phyloP scores from a whole-genome alignment of 2,797 vertebrate genomes.

The Prionace glauca region DNA sequence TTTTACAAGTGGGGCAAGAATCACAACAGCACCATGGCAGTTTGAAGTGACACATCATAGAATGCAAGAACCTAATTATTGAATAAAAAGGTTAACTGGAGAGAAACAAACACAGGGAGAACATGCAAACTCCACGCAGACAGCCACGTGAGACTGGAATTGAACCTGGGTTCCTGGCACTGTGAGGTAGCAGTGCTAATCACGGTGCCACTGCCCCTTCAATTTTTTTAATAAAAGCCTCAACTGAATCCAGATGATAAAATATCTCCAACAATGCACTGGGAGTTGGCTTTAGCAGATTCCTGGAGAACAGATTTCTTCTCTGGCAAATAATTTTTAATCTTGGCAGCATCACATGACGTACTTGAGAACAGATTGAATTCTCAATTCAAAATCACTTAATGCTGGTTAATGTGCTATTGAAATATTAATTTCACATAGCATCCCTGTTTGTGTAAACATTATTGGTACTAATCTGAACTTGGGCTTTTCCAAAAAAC shows the following conservation, averaged over 20 bases:
- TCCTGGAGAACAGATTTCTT: background rate
- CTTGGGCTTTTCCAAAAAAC: background rate
- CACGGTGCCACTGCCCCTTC: too few species aligned
- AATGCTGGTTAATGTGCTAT: background rate
- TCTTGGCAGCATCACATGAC: background rate
- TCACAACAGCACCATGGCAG: background rate
- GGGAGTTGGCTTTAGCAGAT: background rate
- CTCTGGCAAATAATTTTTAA: background rate
- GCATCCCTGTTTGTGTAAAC: background rate
- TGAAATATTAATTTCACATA: conserved; percentile 20
- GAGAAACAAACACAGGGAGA: too few species aligned
- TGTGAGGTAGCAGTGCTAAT: too few species aligned
- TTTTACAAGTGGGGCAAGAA: background rate
- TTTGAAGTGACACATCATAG: background rate
- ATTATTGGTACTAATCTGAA: background rate
- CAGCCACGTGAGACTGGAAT: too few species aligned
- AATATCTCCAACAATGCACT: background rate
- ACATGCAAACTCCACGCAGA: too few species aligned
- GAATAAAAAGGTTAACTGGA: background rate
- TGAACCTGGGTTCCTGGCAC: too few species aligned
- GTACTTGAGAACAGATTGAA: conserved; percentile 23
- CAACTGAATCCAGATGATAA: background rate
- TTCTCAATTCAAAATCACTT: conserved; percentile 22
- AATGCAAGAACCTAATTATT: background rate
- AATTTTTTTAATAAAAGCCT: background rate